A percentile compares a stretch with the other conserved stretches of the same genome.
Evolutionary conservation across 1,140 invertebrate species (phyloP).

Genomic region (Platyscapa corneri): DNA sequence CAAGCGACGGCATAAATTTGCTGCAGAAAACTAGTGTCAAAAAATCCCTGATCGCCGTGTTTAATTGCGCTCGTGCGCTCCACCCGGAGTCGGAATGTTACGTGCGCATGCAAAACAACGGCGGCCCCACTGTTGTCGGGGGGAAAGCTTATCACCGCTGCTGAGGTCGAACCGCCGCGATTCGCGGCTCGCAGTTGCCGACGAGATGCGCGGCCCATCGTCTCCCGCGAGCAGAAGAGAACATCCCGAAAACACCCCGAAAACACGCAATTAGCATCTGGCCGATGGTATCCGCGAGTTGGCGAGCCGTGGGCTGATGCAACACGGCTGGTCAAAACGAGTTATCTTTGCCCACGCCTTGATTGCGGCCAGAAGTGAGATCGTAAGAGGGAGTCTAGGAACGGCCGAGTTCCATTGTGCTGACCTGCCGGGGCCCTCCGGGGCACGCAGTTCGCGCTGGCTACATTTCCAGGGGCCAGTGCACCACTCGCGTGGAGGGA

Average conservation of each 20-base stretch:
- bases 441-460: neutral
- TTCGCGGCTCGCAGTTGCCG: no score
- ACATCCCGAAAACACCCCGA: no score
- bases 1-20: neutral
- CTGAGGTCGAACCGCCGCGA: no score
- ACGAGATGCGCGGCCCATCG: no score
- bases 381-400: neutral
- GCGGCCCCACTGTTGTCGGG: no score
- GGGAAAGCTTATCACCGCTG: no score
- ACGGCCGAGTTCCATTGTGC: neutral
- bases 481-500: neutral
- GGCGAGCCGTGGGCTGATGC: neutral
- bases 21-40: neutral
- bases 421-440: neutral
- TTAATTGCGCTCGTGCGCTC: neutral
- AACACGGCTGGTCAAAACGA: neutral
- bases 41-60: no score
- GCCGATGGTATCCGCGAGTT: no score
- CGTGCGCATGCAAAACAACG: no score
- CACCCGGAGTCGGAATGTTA: no score
- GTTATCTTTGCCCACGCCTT: conserved; percentile 25
- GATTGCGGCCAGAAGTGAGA: neutral
- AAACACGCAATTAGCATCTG: no score
- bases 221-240: no score
- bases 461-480: conserved; percentile 27